phyloP scores from a whole-genome alignment of 2,113 vertebrate species.

The Cyprinodon brontotheroides region DNA sequence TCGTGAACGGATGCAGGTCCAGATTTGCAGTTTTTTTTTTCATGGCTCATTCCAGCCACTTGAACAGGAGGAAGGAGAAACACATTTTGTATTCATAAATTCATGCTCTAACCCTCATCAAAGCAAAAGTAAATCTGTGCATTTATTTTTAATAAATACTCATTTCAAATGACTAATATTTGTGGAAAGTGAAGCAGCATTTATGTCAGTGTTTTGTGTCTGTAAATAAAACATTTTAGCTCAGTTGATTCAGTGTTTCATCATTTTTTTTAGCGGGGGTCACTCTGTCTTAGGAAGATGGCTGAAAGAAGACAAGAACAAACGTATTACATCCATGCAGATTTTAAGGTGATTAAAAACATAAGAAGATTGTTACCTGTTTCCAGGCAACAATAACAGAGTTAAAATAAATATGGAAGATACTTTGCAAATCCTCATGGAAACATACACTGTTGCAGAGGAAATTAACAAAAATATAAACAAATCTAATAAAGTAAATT shows the following conservation, averaged over 20 bases:
- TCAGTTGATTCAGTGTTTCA: not conserved
- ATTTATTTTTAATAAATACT: too few relatives aligned
- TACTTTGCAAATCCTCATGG: not conserved
- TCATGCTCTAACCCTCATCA: not conserved
- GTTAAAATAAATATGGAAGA: not conserved
- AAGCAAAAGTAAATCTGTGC: not conserved
- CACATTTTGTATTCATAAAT: conserved; percentile 14
- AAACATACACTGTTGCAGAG: not conserved
- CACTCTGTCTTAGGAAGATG: not conserved
- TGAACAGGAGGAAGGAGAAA: conserved; percentile 23
- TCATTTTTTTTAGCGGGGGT: not conserved
- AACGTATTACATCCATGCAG: too few relatives aligned
- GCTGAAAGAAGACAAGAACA: not conserved
- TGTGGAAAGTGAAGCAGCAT: not conserved
- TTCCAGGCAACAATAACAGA: not conserved
- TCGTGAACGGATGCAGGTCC: conserved; percentile 38
- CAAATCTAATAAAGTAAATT: not conserved
- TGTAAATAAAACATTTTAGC: not conserved
- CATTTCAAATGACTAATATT: too few relatives aligned
- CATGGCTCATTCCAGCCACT: not conserved
- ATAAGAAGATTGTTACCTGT: not conserved
- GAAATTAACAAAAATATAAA: not conserved
- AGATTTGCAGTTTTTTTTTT: conserved; percentile 15
- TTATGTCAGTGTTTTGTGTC: not conserved
- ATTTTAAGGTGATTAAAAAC: too few relatives aligned